Base-by-base conservation (phyloP, 2,113 vertebrate species). In the Pelusios castaneus region DNA sequence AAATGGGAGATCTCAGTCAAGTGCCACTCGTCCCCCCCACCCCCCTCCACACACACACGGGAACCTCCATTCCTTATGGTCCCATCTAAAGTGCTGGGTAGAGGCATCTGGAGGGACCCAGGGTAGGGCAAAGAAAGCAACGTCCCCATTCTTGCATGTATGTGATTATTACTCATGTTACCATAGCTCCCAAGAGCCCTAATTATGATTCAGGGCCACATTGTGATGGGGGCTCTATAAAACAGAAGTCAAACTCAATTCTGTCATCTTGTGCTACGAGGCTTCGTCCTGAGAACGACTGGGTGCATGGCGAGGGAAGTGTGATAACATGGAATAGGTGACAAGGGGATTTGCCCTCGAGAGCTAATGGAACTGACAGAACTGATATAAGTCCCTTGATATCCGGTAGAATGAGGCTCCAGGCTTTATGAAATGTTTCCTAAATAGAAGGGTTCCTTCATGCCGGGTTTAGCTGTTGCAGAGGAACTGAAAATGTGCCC, bases 361-460 rank as follows among this genome's bases (percentile, higher is more conserved):
- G 27, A 22, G 31, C 47, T 31, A 7, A 7, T n/a, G 11, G 73
- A 22, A 45, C 10, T 13, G n/a, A 27, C 22, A 76, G 4, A n/a
- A n/a, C n/a, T n/a, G n/a, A n/a, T n/a, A n/a, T 5, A 45, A 10
- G 29, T 22, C 25, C 67, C 25, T 14, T 80, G 47, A 54, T 19
- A 22, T 49, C 47, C 31, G 0, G 38, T 63, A 79, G 45, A 19
- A 43, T 2, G 1, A 22, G 1, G 3, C 21, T 75, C 11, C 24
- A 43, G 70, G 34, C 17, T 70, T n/a, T 70, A 38, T 9, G 10
- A 41, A 41, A 22, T 70, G 67, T 70, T 70, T 38, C 67, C 21
- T 25, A 43, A 41, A 41, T 10, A 22, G 38, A 24, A 10, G 41
- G 38, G 47, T 77, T 87, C 55, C 60, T 16, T 41, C 49, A n/a